A percentile compares a stretch with the other conserved stretches of the same genome.
Conservation (phyloP, 2,888 invertebrate genomes). For the Pilophorus perplexus region DNA sequence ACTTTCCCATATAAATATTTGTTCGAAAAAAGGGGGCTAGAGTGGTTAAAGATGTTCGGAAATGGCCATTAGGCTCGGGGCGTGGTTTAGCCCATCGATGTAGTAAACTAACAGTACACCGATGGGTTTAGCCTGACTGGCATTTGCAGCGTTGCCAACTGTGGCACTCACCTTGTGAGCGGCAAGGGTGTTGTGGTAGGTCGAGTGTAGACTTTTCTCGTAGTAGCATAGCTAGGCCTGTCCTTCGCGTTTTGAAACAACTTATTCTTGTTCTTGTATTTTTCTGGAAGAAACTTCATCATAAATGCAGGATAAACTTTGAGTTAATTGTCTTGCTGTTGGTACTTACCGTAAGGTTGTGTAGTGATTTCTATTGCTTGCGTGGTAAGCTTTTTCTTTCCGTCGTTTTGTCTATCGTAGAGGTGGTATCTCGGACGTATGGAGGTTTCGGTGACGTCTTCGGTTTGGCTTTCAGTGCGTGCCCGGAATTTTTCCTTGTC, state of each 20-base stretch:
- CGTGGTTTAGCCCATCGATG: too few species aligned
- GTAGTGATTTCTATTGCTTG: conserved; percentile 9
- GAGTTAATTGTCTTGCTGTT: conserved; percentile 2
- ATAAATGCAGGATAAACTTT: conserved; percentile 9
- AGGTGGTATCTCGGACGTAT: conserved; percentile 46
- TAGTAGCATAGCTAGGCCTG: conserved; percentile 36
- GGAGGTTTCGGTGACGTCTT: conserved; percentile 30
- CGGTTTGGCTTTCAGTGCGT: conserved; percentile 27
- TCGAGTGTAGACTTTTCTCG: conserved; percentile 32
- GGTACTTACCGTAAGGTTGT: conserved; percentile 21
- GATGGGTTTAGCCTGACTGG: too few species aligned
- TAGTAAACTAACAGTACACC: too few species aligned
- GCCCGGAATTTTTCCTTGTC: conserved; percentile 39
- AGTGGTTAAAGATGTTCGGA: too few species aligned
- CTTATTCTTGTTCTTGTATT: conserved; percentile 15
- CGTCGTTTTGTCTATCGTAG: conserved; percentile 43
- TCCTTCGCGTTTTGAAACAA: conserved; percentile 7
- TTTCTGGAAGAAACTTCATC: conserved; percentile 18
- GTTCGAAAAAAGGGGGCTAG: too few species aligned
- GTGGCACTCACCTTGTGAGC: conserved; percentile 34
- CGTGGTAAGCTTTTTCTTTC: conserved; percentile 16
- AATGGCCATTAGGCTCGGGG: too few species aligned
- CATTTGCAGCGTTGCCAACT: too few species aligned
- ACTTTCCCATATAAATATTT: too few species aligned
- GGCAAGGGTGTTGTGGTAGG: conserved; percentile 31